Percentiles rank a stretch among this genome's conserved stretches.
These are phyloP conservation scores for Masnerella sp. DNA, from an alignment of 2,888 invertebrate species.

Conservation along the genomic window DNA sequence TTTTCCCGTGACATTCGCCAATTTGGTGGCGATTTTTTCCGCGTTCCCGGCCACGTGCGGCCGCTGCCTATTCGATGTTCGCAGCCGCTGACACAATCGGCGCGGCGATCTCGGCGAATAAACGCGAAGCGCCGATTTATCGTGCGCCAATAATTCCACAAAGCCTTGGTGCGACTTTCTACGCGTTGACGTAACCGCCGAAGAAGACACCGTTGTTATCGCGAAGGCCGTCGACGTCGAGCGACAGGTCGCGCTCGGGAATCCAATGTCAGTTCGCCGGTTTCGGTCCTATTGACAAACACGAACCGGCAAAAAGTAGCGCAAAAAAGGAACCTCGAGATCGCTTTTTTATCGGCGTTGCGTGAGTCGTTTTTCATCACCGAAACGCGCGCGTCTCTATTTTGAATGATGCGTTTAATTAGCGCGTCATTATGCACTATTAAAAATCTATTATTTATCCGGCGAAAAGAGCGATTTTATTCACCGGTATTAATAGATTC, in stretches of 20 bases:
- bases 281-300: conserved; percentile 16
- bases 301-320: not conserved
- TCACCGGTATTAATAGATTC: conserved; percentile 31
- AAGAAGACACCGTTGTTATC: conserved; percentile 53
- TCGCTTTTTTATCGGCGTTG: not conserved
- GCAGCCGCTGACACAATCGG: conserved; percentile 57
- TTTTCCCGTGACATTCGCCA: conserved; percentile 29
- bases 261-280: conserved; percentile 28
- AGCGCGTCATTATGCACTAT: conserved; percentile 21
- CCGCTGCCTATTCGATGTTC: conserved; percentile 48
- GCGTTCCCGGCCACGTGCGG: conserved; percentile 56
- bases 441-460: conserved; percentile 35
- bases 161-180: conserved; percentile 63
- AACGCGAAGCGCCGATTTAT: conserved; percentile 54
- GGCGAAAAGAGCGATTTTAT: conserved; percentile 6
- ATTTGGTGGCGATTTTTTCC: conserved; percentile 50
- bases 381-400: conserved; percentile 3
- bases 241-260: conserved; percentile 19
- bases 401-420: conserved; percentile 27
- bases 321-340: conserved; percentile 24
- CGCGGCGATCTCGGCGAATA: conserved; percentile 42
- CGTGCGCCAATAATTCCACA: conserved; percentile 50
- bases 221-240: conserved; percentile 47
- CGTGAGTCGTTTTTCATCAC: not conserved
- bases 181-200: conserved; percentile 59